Conservation (phyloP, 2,888 invertebrate species). For the Ochropacha duplaris region DNA sequence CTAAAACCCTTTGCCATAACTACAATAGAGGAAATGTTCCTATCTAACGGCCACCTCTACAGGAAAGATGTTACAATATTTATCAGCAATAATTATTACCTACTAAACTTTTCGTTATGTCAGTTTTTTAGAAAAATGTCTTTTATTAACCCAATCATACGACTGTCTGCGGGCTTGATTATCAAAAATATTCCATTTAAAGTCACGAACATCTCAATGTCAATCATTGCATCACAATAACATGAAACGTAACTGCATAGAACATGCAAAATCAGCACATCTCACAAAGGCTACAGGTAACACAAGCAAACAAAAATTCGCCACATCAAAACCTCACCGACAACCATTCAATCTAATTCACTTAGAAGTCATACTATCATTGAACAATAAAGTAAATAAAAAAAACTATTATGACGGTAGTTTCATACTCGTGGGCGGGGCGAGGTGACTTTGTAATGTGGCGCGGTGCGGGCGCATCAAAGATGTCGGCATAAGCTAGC, state of each 20-base stretch:
- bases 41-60: too few species aligned
- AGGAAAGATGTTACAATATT: too few species aligned
- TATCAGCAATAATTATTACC: too few species aligned
- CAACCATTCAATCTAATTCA: constrained; percentile 56
- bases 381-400: constrained; percentile 19
- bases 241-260: not conserved
- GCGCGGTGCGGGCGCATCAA: constrained; percentile 25
- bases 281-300: constrained; percentile 15
- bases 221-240: not conserved
- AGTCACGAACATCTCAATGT: not conserved
- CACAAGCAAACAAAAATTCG: constrained; percentile 75
- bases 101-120: too few species aligned
- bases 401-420: constrained; percentile 4
- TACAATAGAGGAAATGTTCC: too few species aligned
- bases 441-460: constrained; percentile 43
- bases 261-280: not conserved
- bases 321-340: constrained; percentile 69
- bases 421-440: constrained; percentile 43
- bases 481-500: constrained; percentile 36
- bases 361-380: constrained; percentile 27
- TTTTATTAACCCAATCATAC: too few species aligned
- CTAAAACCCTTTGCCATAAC: too few species aligned
- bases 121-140: too few species aligned
- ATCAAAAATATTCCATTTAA: too few species aligned
- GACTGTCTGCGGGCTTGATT: too few species aligned